Conservation (phyloP, 2,888 invertebrate species). For the Trisateles emortualis region DNA sequence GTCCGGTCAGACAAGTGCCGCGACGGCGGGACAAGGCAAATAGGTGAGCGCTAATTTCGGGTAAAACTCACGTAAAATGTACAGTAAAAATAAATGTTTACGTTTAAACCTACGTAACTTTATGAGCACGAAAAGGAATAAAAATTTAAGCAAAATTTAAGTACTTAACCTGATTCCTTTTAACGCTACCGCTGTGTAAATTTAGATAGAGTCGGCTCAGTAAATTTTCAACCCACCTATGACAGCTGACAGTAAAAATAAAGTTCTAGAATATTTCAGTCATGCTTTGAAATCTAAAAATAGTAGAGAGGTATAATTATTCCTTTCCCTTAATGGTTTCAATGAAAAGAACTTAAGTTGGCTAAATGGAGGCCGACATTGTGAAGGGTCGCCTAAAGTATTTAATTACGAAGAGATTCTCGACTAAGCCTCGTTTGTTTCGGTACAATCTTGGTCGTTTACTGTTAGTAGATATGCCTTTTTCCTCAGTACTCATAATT, state of each 20-base stretch:
- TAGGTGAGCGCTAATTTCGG: background rate
- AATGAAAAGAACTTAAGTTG: slow-evolving; percentile 53
- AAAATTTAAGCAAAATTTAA: background rate
- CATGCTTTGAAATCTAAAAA: slow-evolving; percentile 14
- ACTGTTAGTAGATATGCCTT: slow-evolving; percentile 36
- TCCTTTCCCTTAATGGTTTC: slow-evolving; percentile 51
- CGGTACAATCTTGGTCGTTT: slow-evolving; percentile 45
- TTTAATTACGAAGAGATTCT: slow-evolving; percentile 71
- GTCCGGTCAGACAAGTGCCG: slow-evolving; percentile 6
- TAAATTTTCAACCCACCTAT: background rate
- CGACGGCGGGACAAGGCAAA: slow-evolving; percentile 10
- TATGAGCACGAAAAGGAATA: background rate
- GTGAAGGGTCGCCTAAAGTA: slow-evolving; percentile 66
- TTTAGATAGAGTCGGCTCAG: too few relatives aligned
- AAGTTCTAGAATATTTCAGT: slow-evolving; percentile 2
- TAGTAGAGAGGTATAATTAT: slow-evolving; percentile 48
- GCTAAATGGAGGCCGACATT: slow-evolving; percentile 56
- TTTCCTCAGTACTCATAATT: slow-evolving; percentile 24
- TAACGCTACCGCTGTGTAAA: too few relatives aligned
- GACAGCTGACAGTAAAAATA: background rate
- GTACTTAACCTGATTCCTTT: background rate
- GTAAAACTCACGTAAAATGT: slow-evolving; percentile 6
- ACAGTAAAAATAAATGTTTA: background rate
- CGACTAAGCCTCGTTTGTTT: slow-evolving; percentile 56
- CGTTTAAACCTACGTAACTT: background rate